These are phyloP conservation scores for Paraescarpia echinospica DNA, from an alignment of 1,140 invertebrate genomes.

Conservation along the genomic window DNA sequence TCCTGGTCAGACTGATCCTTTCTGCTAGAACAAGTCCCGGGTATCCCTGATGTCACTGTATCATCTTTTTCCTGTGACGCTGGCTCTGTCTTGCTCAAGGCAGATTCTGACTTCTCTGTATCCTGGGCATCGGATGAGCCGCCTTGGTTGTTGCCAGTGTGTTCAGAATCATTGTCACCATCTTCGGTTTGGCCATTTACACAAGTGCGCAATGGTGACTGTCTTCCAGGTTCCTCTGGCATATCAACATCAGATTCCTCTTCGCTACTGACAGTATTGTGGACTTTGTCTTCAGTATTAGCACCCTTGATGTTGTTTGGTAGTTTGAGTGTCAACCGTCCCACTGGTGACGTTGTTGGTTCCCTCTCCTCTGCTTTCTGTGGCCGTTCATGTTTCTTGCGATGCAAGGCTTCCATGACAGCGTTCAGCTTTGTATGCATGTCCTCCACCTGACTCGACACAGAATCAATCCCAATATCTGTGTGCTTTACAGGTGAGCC, in stretches of 20 bases:
- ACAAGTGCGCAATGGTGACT: not conserved
- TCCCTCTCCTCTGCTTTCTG: not conserved
- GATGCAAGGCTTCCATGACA: not conserved
- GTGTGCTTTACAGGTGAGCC: not conserved
- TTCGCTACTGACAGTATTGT: not conserved
- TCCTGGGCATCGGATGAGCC: not conserved
- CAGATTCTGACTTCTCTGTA: not conserved
- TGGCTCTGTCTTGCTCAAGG: not conserved
- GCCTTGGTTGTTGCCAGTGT: no score
- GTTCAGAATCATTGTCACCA: not conserved
- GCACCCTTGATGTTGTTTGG: not conserved
- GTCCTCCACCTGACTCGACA: not conserved
- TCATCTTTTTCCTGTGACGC: not conserved
- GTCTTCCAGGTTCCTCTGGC: not conserved
- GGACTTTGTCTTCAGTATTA: not conserved
- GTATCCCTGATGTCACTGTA: no score
- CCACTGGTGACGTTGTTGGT: not conserved
- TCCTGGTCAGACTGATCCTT: not conserved
- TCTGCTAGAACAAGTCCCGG: not conserved
- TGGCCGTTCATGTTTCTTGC: not conserved
- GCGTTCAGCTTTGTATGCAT: not conserved
- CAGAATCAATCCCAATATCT: not conserved
- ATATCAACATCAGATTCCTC: not conserved
- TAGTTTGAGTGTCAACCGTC: not conserved
- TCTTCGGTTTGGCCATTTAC: not conserved